Percentiles rank a stretch among this genome's conserved stretches.
These are phyloP conservation scores for Conus ventricosus DNA, from an alignment of 1,140 invertebrate species.

Conservation along the genomic window DNA sequence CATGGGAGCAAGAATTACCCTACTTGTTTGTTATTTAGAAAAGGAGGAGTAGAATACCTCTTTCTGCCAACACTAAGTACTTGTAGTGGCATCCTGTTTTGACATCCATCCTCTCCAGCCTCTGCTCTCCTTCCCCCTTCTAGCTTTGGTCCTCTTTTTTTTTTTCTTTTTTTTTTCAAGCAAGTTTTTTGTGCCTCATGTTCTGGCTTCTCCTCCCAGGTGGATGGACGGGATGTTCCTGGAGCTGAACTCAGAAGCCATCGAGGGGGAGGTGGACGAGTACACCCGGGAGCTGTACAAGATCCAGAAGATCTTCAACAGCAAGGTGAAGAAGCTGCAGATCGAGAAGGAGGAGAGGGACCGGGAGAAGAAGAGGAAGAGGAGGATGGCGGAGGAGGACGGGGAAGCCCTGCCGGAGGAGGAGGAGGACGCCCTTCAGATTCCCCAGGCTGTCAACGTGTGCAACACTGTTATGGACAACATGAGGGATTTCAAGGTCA, in stretches of 20 bases:
- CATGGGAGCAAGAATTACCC: too few relatives aligned
- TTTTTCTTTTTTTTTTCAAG: too few relatives aligned
- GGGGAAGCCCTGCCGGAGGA: slow-evolving; percentile 75
- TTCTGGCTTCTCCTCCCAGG: slow-evolving; percentile 14
- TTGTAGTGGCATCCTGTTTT: too few relatives aligned
- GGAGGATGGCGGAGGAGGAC: slow-evolving; percentile 78
- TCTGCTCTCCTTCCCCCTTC: too few relatives aligned
- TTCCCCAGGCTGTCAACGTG: slow-evolving; percentile 67
- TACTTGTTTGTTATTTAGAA: too few relatives aligned
- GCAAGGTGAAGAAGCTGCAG: slow-evolving; percentile 78
- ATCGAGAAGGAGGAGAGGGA: slow-evolving; percentile 70
- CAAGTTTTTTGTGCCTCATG: too few relatives aligned
- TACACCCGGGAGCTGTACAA: slow-evolving; percentile 82
- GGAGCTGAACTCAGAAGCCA: slow-evolving; percentile 81
- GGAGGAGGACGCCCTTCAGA: slow-evolving; percentile 63
- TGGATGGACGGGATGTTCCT: slow-evolving; percentile 95
- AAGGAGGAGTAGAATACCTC: too few relatives aligned
- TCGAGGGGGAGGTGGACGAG: slow-evolving; percentile 72
- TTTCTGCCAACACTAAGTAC: too few relatives aligned
- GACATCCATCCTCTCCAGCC: too few relatives aligned
- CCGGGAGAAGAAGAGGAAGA: slow-evolving; percentile 69
- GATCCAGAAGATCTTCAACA: slow-evolving; percentile 87
- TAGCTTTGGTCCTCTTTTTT: too few relatives aligned
- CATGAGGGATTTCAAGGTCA: slow-evolving; percentile 85
- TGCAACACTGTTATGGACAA: slow-evolving; percentile 77